phyloP scores from a whole-genome alignment of 2,113 vertebrate genomes.

The Mungos mungo region DNA sequence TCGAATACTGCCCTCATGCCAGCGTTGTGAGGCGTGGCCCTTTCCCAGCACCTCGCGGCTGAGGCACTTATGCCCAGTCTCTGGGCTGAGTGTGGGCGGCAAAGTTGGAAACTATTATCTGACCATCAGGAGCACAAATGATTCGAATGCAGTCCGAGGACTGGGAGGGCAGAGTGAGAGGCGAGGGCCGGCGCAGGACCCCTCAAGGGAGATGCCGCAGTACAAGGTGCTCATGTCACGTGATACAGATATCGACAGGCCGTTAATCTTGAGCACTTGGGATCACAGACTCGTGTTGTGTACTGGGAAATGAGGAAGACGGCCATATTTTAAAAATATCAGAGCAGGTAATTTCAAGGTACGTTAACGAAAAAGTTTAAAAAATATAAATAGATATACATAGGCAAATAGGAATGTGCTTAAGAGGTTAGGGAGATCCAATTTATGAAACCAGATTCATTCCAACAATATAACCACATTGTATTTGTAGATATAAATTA shows the following conservation, averaged over 20 bases:
- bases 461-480: background rate
- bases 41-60: background rate
- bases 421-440: background rate
- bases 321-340: background rate
- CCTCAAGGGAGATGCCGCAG: background rate
- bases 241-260: background rate
- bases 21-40: background rate
- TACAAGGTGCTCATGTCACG: background rate
- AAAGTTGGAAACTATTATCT: background rate
- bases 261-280: background rate
- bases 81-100: background rate
- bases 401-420: background rate
- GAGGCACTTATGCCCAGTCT: background rate
- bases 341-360: background rate
- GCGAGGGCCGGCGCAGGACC: background rate
- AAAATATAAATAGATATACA: background rate
- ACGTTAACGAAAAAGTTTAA: too few relatives aligned
- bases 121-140: background rate
- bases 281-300: background rate
- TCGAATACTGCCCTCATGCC: background rate
- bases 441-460: background rate
- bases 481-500: background rate
- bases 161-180: background rate
- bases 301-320: slow-evolving; percentile 5
- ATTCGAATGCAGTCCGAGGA: background rate